These are phyloP conservation scores for Chrysochloris asiatica DNA, from an alignment of 2,113 vertebrate genomes.

Conservation along the genomic window DNA sequence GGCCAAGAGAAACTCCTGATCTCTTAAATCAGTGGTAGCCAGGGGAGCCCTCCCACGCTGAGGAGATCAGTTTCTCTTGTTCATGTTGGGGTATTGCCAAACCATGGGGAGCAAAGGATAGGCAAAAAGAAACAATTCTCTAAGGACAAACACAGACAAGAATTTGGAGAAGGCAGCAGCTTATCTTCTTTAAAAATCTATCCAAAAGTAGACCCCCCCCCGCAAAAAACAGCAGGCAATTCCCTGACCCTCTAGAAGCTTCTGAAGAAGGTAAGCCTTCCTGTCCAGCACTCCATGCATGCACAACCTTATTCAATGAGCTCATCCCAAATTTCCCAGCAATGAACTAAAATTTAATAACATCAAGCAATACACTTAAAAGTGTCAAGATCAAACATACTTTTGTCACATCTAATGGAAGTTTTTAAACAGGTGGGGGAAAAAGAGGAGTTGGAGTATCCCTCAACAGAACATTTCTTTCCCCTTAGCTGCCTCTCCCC, in stretches of 20 bases:
- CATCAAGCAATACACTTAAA: neutral
- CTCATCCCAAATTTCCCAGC: slow-evolving; percentile 48
- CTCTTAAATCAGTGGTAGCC: slow-evolving; percentile 26
- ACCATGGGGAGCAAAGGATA: too few relatives aligned
- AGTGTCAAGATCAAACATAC: neutral
- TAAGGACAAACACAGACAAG: fast-evolving
- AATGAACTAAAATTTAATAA: neutral
- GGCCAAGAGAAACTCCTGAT: slow-evolving; percentile 54
- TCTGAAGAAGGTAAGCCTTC: neutral
- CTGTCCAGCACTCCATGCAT: neutral
- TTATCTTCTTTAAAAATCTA: neutral
- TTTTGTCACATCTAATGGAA: neutral
- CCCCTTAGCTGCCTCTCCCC: neutral
- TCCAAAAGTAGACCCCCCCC: neutral
- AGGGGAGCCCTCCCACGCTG: slow-evolving; percentile 42
- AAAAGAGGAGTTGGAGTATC: neutral
- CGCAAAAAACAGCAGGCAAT: neutral
- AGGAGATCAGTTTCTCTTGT: neutral
- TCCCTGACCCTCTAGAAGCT: neutral
- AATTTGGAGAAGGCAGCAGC: neutral
- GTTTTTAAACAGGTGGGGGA: slow-evolving; percentile 9
- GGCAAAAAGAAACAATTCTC: neutral
- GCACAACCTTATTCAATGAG: slow-evolving; percentile 1
- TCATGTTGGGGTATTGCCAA: fast-evolving
- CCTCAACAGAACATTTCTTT: neutral